phyloP scores from a whole-genome alignment of 92 coral and sea anemone genomes.

The Porites divaricata region DNA sequence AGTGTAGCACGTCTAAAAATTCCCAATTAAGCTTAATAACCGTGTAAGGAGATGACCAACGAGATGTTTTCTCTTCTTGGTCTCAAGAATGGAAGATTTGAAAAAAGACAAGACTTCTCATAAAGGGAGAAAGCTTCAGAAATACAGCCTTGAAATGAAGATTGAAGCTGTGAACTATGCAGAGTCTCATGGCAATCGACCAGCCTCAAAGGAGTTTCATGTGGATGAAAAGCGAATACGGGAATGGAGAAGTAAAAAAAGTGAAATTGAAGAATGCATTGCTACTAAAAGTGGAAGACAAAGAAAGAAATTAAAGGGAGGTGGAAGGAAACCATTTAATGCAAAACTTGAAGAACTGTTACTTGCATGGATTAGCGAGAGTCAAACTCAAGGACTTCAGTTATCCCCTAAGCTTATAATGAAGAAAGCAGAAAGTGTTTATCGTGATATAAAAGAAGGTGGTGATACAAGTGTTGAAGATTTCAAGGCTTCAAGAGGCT shows the following conservation, averaged over 20 bases:
- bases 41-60: not conserved
- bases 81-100: constrained; percentile 43
- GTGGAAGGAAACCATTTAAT: constrained; percentile 70
- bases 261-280: constrained; percentile 63
- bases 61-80: not conserved
- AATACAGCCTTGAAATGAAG: constrained; percentile 68
- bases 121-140: constrained; percentile 58
- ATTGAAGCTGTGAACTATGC: constrained; percentile 76
- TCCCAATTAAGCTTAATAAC: too few species aligned
- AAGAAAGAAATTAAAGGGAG: constrained; percentile 72
- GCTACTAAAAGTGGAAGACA: constrained; percentile 66
- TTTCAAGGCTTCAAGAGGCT: not conserved
- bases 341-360: constrained; percentile 67
- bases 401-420: constrained; percentile 70
- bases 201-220: constrained; percentile 62
- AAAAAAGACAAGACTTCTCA: constrained; percentile 49
- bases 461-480: not conserved
- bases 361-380: constrained; percentile 75
- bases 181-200: constrained; percentile 70
- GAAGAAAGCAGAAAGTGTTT: constrained; percentile 36
- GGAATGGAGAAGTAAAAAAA: constrained; percentile 69
- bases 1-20: too few species aligned
- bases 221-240: constrained; percentile 75
- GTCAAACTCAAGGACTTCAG: constrained; percentile 55
- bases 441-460: not conserved